Percentiles rank a stretch among this genome's conserved stretches.
These are phyloP conservation scores for Pemphigus obesinymphae DNA, from an alignment of 1,140 invertebrate genomes.

Conservation along the genomic window DNA sequence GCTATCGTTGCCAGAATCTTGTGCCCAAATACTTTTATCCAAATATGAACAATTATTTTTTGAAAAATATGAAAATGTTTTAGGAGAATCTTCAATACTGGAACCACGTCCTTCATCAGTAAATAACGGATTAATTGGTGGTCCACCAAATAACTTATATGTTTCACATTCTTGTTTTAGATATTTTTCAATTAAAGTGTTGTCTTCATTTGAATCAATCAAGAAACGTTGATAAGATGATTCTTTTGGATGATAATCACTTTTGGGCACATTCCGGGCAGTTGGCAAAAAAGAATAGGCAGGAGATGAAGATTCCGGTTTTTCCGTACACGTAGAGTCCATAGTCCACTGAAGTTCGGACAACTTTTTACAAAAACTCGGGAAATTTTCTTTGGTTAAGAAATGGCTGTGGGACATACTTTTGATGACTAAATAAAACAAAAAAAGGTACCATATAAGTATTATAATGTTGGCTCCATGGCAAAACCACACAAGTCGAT, in stretches of 20 bases:
- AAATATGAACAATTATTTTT: slow-evolving; percentile 34
- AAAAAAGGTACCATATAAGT: not conserved
- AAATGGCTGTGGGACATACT: slow-evolving; percentile 37
- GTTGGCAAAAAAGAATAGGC: slow-evolving; percentile 33
- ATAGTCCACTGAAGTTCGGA: slow-evolving; percentile 34
- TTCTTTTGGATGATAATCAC: slow-evolving; percentile 37
- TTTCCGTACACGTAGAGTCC: slow-evolving; percentile 9
- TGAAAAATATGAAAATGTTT: slow-evolving; percentile 37
- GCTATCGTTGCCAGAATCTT: slow-evolving; percentile 38
- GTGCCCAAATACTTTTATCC: slow-evolving; percentile 39
- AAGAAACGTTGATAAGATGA: slow-evolving; percentile 16
- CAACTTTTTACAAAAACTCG: slow-evolving; percentile 29
- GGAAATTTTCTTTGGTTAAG: slow-evolving; percentile 37
- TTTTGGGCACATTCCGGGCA: slow-evolving; percentile 31
- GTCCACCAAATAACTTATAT: slow-evolving; percentile 29
- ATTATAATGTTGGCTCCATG: no score
- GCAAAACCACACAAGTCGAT: no score
- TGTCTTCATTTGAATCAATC: slow-evolving; percentile 32
- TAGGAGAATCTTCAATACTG: slow-evolving; percentile 38
- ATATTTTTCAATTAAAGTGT: slow-evolving; percentile 33
- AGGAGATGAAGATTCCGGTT: slow-evolving; percentile 22
- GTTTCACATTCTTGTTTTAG: slow-evolving; percentile 35
- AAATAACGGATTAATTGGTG: slow-evolving; percentile 35
- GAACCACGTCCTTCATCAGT: slow-evolving; percentile 38
- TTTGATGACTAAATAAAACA: slow-evolving; percentile 10